These are phyloP conservation scores for Pseudomyrmex concolor DNA, from an alignment of 1,140 invertebrate species.

Conservation along the genomic window DNA sequence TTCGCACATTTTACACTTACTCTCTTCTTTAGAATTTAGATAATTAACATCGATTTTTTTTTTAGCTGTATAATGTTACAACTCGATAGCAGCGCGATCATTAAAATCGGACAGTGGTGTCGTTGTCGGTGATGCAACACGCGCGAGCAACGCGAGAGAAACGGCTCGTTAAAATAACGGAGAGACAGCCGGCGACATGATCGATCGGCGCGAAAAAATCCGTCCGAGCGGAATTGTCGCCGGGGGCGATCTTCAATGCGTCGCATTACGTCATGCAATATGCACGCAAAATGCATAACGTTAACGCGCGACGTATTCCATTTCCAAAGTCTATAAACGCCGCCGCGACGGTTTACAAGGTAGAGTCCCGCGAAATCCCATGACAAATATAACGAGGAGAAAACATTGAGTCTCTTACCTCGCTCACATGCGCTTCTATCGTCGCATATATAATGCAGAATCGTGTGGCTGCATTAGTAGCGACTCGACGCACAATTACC, in stretches of 20 bases:
- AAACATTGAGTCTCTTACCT: neutral
- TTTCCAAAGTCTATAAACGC: constrained; percentile 9
- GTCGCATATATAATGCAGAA: constrained; percentile 40
- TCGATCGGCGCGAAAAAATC: constrained; percentile 40
- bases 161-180: constrained; percentile 28
- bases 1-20: too few species aligned
- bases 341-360: constrained; percentile 10
- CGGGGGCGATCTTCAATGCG: constrained; percentile 40
- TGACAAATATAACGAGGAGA: constrained; percentile 53
- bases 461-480: constrained; percentile 10
- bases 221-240: constrained; percentile 32
- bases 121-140: neutral
- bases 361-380: neutral
- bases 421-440: constrained; percentile 5
- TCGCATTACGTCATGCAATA: constrained; percentile 63
- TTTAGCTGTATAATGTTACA: too few species aligned
- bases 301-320: neutral
- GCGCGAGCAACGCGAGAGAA: neutral
- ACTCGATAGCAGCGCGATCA: too few species aligned
- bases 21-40: too few species aligned
- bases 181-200: constrained; percentile 7
- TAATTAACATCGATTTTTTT: too few species aligned
- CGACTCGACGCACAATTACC: constrained; percentile 15
- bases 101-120: neutral
- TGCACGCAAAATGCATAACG: constrained; percentile 34